phyloP scores from a whole-genome alignment of 1,140 invertebrate species.

The Trichoplusia ni region DNA sequence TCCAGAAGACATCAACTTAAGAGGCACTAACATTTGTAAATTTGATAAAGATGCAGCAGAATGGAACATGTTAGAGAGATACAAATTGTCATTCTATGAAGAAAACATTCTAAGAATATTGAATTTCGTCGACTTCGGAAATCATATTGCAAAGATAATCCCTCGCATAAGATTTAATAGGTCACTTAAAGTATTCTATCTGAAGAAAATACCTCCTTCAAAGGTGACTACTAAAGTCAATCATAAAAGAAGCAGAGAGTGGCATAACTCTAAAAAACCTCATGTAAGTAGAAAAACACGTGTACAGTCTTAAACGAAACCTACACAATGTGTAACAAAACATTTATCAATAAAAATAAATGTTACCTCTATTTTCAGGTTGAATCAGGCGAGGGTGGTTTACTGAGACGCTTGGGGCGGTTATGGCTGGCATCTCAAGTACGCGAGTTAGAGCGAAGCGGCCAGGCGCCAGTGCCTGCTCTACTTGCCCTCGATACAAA shows the following conservation, averaged over 20 bases:
- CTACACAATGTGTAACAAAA: too few relatives aligned
- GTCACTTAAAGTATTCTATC: slow-evolving; percentile 77
- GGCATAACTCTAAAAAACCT: slow-evolving; percentile 70
- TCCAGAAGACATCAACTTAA: slow-evolving; percentile 87
- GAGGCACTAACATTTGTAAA: slow-evolving; percentile 86
- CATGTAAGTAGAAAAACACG: slow-evolving; percentile 62
- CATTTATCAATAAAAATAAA: too few relatives aligned
- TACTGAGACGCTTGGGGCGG: slow-evolving; percentile 81
- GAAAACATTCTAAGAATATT: slow-evolving; percentile 86
- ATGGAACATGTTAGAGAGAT: slow-evolving; percentile 84
- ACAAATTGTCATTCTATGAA: slow-evolving; percentile 82
- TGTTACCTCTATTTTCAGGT: slow-evolving; percentile 12
- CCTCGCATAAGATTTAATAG: slow-evolving; percentile 83
- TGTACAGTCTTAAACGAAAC: too few relatives aligned
- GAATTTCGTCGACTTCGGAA: slow-evolving; percentile 88
- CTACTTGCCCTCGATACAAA: slow-evolving; percentile 74
- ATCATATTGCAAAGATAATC: slow-evolving; percentile 84
- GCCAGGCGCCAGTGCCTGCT: slow-evolving; percentile 66
- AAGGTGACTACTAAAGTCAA: slow-evolving; percentile 67
- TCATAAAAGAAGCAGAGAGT: slow-evolving; percentile 69
- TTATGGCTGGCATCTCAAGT: slow-evolving; percentile 83
- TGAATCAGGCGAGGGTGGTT: slow-evolving; percentile 48
- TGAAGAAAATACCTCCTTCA: slow-evolving; percentile 61
- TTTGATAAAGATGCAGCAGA: slow-evolving; percentile 85
- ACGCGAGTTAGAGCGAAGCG: slow-evolving; percentile 81